Evolutionary conservation across 2,888 invertebrate genomes (phyloP), one percentile per base, ranked within the genome.

Genomic region (Andrena bucephala): DNA sequence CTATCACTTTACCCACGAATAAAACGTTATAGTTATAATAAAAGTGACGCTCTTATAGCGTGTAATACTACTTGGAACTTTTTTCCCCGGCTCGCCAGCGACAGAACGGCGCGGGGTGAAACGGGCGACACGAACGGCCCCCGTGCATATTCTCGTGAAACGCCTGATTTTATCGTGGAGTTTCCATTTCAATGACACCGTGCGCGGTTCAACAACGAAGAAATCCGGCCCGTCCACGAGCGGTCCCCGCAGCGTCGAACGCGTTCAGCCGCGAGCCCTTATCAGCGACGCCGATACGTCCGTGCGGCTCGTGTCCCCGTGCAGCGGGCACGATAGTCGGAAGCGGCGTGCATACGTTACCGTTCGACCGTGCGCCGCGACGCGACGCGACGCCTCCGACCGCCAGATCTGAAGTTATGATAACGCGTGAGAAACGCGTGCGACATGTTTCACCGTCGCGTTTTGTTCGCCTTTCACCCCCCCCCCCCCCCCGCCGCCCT

Each of bases 391-490:
- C 86, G 83, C 85, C 79, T 86, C 81, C 62, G 65, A 71, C 74
- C 73, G 65, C 31, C 65, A 36, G 87, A 87, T 87, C 60, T 66
- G 62, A 67, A 76, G 85, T 84, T 80, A 82, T 69, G 87, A 87
- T 87, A 87, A 87, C 80, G 77, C 77, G 86, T 81, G 87, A 87
- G 87, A 87, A 87, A 87, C 85, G 84, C 87, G 84, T 70, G 84
- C 85, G 84, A 73, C 85, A 84, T 71, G 87, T 85, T 85, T 86
- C 86, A 81, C 81, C 82, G 70, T 84, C 69, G 80, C 82, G 76
- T 84, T 85, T 86, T 75, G 83, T 85, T 60, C 86, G 71, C 84
- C 77, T 73, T 75, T 59, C 71, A 36, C 48, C 7, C 60, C 62
- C 27, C 33, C 6, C 0, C 0, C 31, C 4, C 8, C 33, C 33